These are phyloP conservation scores for Anoplopoma fimbria DNA, from an alignment of 2,113 vertebrate genomes.

Conservation along the genomic window DNA sequence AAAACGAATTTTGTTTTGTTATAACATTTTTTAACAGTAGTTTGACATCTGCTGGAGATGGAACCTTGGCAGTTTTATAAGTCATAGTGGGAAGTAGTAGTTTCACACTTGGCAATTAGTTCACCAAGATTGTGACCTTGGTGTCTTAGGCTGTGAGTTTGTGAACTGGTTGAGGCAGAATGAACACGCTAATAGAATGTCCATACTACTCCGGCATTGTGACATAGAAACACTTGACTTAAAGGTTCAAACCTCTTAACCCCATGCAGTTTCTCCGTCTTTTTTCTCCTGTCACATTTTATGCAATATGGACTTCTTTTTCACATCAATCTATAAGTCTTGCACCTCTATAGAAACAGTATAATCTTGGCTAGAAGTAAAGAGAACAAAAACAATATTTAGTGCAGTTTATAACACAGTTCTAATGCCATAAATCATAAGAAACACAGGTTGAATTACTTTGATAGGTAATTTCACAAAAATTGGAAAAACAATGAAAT, in stretches of 20 bases:
- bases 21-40: no score
- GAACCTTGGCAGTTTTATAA: no score
- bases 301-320: background rate
- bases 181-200: background rate
- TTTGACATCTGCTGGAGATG: no score
- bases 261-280: background rate
- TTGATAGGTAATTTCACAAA: no score
- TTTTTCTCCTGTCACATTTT: background rate
- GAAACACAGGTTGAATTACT: no score
- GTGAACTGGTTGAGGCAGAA: background rate
- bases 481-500: background rate
- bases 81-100: no score
- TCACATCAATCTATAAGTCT: background rate
- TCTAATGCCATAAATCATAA: background rate
- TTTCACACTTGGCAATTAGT: no score
- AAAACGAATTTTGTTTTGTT: no score
- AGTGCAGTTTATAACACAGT: background rate
- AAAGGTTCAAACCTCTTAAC: background rate
- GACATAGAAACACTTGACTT: background rate
- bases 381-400: background rate
- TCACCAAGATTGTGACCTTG: background rate
- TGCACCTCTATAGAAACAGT: background rate
- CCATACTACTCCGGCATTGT: background rate
- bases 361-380: background rate
- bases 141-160: background rate